phyloP scores from a whole-genome alignment of 1,140 invertebrate genomes.

The Archivesica marissinica region DNA sequence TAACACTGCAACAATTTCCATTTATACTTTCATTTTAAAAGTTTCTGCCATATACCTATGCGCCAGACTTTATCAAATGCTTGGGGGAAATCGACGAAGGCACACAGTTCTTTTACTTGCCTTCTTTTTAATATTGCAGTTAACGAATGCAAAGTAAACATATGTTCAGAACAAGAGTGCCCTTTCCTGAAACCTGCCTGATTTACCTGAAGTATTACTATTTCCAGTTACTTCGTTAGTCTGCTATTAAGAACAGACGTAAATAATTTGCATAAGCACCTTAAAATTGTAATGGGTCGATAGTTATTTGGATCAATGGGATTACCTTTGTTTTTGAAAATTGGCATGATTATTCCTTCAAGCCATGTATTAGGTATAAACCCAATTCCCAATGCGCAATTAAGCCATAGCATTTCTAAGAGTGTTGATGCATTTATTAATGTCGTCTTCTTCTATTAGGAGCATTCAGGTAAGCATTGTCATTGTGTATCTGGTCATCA shows the following conservation, averaged over 20 bases:
- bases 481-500: too few relatives aligned
- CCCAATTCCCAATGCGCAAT: neutral
- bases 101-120: neutral
- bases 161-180: constrained; percentile 11
- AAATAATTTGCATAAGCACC: constrained; percentile 32
- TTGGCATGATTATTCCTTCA: constrained; percentile 26
- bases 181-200: constrained; percentile 10
- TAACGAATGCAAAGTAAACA: constrained; percentile 20
- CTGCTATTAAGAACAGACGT: constrained; percentile 5
- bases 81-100: constrained; percentile 3
- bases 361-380: constrained; percentile 23
- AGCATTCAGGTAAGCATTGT: too few relatives aligned
- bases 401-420: too few relatives aligned
- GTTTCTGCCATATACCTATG: constrained; percentile 13
- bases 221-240: constrained; percentile 5
- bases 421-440: too few relatives aligned
- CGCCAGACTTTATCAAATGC: constrained; percentile 17
- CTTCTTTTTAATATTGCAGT: neutral
- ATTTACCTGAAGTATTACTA: neutral
- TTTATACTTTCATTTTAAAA: neutral
- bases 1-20: neutral
- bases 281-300: constrained; percentile 30
- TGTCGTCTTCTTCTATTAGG: too few relatives aligned
- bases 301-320: constrained; percentile 9
- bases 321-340: constrained; percentile 45